Base-by-base conservation (phyloP, 1,140 invertebrate genomes). In the Drosophila pallidifrons region DNA sequence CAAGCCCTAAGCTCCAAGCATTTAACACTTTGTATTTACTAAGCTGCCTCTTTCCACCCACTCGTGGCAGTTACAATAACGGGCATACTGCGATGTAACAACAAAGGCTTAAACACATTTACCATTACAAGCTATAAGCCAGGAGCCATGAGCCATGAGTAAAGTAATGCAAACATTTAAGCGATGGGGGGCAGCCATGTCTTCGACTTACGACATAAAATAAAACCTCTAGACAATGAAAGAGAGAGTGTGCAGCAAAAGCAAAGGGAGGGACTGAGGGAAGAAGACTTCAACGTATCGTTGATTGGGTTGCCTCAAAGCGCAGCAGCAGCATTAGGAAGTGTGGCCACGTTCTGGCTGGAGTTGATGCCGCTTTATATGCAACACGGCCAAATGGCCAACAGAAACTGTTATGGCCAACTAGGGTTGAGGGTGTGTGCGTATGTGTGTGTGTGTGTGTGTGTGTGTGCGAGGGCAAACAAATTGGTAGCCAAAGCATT, bases 1-100 rank as follows among this genome's bases (percentile, higher is more conserved):
- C 46, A 32, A 32, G 65, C 71, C 30, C 49, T 47, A 69, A 71
- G 68, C 71, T 68, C 52, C 68, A 58, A 70, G 70, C 77, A 80
- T 89, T 88, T 89, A 88, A 80, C 85, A 88, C 83, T 80, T 89
- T 89, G 73, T 83, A 88, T 75, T 83, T 77, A 71, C 83, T 75
- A 54, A 81, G 82, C 73, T 58, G 28, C 55, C 46, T 20, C 46
- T 25, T 11, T n/a, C 20, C n/a, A 58, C 35, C 43, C 20, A 25
- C 3, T 25, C 20, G 41, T 30, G 49, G 57, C 43, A 79, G 75
- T 45, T 47, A 55, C 13, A 65, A 63, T 28, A 46, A 54, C 59
- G 51, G 55, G 15, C 66, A 67, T 55, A 64, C 32, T 5, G 7
- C 38, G 38, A n/a, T 41, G 55, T 52, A 43, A 41, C 73, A 75